Conservation (phyloP, 2,888 invertebrate genomes). For the Byasa hedistus region DNA sequence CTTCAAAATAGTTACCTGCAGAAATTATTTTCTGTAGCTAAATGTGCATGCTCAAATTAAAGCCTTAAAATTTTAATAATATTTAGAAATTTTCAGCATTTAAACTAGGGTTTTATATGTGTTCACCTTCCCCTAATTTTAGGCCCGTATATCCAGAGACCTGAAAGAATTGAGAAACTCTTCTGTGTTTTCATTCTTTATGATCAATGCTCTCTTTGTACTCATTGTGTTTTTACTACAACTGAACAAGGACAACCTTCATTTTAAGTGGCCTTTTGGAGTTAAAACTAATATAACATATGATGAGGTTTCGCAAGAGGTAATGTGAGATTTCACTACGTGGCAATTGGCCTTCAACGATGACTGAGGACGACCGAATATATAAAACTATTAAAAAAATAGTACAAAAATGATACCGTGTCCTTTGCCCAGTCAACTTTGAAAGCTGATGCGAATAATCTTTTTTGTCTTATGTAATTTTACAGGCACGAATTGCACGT, state of each 20-base stretch:
- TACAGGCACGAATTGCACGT: conserved; percentile 92
- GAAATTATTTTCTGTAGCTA: neutral
- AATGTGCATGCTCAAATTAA: conserved; percentile 17
- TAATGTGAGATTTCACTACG: conserved; percentile 82
- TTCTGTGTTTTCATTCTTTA: conserved; percentile 97
- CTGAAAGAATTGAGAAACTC: conserved; percentile 97
- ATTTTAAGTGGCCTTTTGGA: conserved; percentile 97
- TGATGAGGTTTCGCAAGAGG: conserved; percentile 94
- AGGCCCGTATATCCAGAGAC: conserved; percentile 94
- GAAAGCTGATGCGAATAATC: conserved; percentile 73
- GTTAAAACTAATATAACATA: conserved; percentile 96
- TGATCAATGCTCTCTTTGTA: conserved; percentile 99
- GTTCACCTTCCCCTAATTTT: conserved; percentile 77
- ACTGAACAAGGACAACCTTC: conserved; percentile 97
- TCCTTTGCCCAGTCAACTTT: conserved; percentile 71
- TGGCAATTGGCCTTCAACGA: conserved; percentile 73
- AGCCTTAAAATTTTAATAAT: conserved; percentile 9
- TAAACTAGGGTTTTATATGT: conserved; percentile 25
- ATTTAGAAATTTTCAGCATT: neutral
- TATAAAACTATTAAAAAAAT: neutral
- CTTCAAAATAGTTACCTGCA: no score
- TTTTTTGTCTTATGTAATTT: conserved; percentile 73
- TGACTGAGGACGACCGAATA: conserved; percentile 56
- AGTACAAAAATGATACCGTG: neutral
- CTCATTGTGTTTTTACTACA: conserved; percentile 99